Evolutionary conservation across 1,140 invertebrate genomes (phyloP).

Genomic region (Bilobella aurantiaca): DNA sequence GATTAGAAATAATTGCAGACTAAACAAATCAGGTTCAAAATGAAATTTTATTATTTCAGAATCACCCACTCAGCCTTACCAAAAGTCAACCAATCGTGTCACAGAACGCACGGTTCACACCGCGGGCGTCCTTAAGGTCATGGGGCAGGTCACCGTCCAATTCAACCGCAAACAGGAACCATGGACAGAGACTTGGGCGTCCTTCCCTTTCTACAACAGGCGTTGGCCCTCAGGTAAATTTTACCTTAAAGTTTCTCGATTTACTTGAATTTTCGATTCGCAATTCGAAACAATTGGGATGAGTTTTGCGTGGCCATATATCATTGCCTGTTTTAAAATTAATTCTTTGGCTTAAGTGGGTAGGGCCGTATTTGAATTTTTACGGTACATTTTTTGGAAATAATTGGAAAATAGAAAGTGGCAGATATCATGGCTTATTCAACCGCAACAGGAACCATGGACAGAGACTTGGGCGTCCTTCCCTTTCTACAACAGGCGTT

Average conservation of each 20-base stretch:
- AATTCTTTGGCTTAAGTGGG: too few relatives aligned
- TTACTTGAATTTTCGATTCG: background rate
- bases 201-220: constrained; percentile 32
- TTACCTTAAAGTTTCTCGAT: background rate
- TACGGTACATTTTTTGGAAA: too few relatives aligned
- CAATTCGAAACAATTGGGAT: background rate
- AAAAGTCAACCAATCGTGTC: constrained; percentile 34
- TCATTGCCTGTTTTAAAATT: too few relatives aligned
- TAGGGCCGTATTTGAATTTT: too few relatives aligned
- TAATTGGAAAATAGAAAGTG: too few relatives aligned
- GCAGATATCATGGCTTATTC: too few relatives aligned
- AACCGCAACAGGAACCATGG: constrained; percentile 23
- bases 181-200: constrained; percentile 32
- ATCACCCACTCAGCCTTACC: constrained; percentile 25
- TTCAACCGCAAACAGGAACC: constrained; percentile 4
- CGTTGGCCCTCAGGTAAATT: constrained; percentile 28
- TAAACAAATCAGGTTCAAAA: too few relatives aligned
- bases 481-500: constrained; percentile 33
- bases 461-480: constrained; percentile 29
- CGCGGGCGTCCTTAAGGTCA: constrained; percentile 31
- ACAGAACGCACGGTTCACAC: constrained; percentile 17
- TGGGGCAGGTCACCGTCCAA: constrained; percentile 22
- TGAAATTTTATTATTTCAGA: constrained; percentile 27
- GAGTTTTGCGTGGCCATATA: too few relatives aligned
- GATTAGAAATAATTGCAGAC: too few relatives aligned